Evolutionary conservation across 1,140 invertebrate species (phyloP), one percentile per base, ranked within the genome.

Genomic region (Drosophila leontia): DNA sequence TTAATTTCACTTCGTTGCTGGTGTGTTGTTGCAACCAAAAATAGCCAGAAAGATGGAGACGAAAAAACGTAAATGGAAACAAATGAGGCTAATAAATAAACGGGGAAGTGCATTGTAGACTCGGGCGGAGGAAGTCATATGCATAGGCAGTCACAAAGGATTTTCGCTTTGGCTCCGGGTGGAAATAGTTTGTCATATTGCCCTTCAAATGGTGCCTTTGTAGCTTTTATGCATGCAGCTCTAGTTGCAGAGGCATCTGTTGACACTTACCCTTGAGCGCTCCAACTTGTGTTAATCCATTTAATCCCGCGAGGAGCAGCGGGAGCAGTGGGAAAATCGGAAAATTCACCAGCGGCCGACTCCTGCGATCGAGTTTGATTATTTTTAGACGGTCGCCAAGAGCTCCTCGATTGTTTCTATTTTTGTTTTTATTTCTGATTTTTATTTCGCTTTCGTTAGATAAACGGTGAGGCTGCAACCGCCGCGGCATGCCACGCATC

Each of bases 71-170:
- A 75, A 79, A 82, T 78, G 77, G 70, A 71, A 82, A 79, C 85
- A 90, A 90, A 90, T 90, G 85, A 85, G 68, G 62, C 85, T 80
- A 90, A 90, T 90, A 90, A 90, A 90, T 90, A 85, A 64, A 67
- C 53, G 57, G 48, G 47, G 56, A 41, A 71, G 55, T 37, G 35
- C 56, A 50, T 23, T 23, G 23, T 42, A 11, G 23, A 17, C 42
- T 17, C 39, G 29, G 23, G 23, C 11, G 34, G 39, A 39, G 17
- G 51, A 53, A 74, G 62, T 50, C 72, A 75, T 68, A 77, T 56
- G 75, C 34, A 39, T 23, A 13, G 13, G 53, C 42, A 39, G 71
- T 72, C 80, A 78, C 80, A 80, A 81, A 90, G 85, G 85, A 90
- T 90, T 85, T 90, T 64, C 57, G 68, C 67, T 60, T 19, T 56